A percentile compares a stretch with the other conserved stretches of the same genome.
These are phyloP conservation scores for Schizopygopsis pylzovi DNA, from an alignment of 2,797 vertebrate genomes.

Conservation along the genomic window DNA sequence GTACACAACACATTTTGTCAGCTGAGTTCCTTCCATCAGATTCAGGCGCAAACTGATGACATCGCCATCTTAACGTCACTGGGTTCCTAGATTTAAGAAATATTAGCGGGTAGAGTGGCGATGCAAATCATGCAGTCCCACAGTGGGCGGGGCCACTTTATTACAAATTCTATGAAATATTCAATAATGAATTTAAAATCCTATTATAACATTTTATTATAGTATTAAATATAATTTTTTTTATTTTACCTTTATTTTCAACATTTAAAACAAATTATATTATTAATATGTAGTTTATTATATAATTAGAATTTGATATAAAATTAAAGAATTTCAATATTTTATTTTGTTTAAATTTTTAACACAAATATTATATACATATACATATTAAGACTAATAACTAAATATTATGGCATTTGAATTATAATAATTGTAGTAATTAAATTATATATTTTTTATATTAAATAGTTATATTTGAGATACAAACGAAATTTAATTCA, in stretches of 20 bases:
- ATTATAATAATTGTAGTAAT: neutral
- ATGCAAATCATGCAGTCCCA: too few species aligned
- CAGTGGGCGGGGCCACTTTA: conserved; percentile 1
- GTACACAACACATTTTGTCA: conserved; percentile 65
- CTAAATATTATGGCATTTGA: neutral
- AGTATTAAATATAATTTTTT: neutral
- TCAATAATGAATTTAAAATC: too few species aligned
- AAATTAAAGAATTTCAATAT: neutral
- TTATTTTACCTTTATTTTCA: neutral
- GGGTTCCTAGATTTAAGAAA: neutral
- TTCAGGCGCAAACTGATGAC: conserved; percentile 39
- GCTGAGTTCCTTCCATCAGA: conserved; percentile 70
- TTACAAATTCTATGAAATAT: neutral
- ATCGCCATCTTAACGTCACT: neutral
- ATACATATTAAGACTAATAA: neutral
- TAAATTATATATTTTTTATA: neutral
- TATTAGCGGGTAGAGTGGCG: neutral
- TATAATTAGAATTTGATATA: neutral
- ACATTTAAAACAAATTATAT: neutral
- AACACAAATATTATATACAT: neutral
- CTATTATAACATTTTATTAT: neutral
- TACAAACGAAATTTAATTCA: neutral
- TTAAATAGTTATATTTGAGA: neutral
- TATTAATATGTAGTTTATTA: neutral
- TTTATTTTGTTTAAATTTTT: neutral